A percentile compares a stretch with the other conserved stretches of the same genome.
These are phyloP conservation scores for Atherinosoma microstoma DNA, from an alignment of 2,797 vertebrate genomes.

Conservation along the genomic window DNA sequence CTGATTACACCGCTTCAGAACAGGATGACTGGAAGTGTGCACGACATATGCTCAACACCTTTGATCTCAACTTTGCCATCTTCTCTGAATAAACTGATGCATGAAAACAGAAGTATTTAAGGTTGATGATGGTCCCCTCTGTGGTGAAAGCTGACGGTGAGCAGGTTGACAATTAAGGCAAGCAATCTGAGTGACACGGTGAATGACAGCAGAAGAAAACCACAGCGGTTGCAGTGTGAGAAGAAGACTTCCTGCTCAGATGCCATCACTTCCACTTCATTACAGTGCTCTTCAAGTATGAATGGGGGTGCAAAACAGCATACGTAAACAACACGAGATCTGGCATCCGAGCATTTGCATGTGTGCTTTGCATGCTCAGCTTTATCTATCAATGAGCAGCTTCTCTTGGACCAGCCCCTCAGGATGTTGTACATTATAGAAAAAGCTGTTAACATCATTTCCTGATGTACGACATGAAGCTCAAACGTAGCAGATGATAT, in stretches of 20 bases:
- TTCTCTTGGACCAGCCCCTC: not conserved
- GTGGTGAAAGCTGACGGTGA: slow-evolving; percentile 8
- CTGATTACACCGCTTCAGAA: slow-evolving; percentile 16
- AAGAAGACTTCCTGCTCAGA: slow-evolving; percentile 80
- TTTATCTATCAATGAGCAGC: slow-evolving; percentile 7
- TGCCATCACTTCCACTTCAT: slow-evolving; percentile 83
- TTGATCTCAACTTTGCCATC: not conserved
- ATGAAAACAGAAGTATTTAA: not conserved
- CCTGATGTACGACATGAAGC: slow-evolving; percentile 14
- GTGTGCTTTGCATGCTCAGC: not conserved
- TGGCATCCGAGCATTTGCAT: not conserved
- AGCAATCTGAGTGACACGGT: slow-evolving; percentile 51
- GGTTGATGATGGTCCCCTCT: not conserved
- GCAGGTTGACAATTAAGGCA: slow-evolving; percentile 50
- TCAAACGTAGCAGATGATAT: not conserved
- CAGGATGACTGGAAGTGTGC: slow-evolving; percentile 9
- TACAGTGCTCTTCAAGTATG: slow-evolving; percentile 67
- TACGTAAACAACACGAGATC: slow-evolving; percentile 31
- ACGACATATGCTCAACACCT: not conserved
- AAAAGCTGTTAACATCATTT: not conserved
- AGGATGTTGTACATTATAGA: not conserved
- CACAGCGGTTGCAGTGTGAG: slow-evolving; percentile 71
- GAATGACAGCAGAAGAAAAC: slow-evolving; percentile 78
- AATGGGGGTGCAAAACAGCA: slow-evolving; percentile 71
- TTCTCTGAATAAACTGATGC: slow-evolving; percentile 1